These are phyloP conservation scores for Metallyticus violacea DNA, from an alignment of 2,888 invertebrate species.

Conservation along the genomic window DNA sequence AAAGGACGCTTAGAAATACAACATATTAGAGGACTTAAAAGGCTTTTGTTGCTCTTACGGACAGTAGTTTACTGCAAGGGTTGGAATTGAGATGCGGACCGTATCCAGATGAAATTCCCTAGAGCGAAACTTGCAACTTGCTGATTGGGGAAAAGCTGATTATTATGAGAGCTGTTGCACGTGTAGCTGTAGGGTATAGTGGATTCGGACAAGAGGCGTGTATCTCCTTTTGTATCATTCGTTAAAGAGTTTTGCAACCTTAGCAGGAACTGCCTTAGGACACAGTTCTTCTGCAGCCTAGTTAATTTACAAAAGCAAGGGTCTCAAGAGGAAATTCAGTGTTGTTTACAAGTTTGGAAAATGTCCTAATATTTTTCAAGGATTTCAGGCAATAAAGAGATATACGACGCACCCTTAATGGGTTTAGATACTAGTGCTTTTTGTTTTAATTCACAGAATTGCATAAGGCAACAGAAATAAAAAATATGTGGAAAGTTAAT, in stretches of 20 bases:
- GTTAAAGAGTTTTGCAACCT: background rate
- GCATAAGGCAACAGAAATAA: no score
- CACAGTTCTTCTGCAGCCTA: background rate
- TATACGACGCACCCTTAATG: no score
- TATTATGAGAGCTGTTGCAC: background rate
- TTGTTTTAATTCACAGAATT: no score
- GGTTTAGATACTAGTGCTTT: no score
- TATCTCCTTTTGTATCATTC: background rate
- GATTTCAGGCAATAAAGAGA: no score
- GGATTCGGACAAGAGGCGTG: background rate
- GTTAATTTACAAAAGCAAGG: background rate
- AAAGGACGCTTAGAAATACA: background rate
- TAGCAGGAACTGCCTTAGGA: background rate
- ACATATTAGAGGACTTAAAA: background rate
- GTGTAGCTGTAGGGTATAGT: background rate
- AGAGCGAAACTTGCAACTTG: background rate
- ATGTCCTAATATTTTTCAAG: no score
- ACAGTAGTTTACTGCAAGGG: no score
- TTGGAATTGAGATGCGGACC: slow-evolving; percentile 1
- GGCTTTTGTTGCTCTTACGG: background rate
- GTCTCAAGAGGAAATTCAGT: background rate
- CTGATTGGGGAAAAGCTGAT: slow-evolving; percentile 10
- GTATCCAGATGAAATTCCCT: slow-evolving; percentile 1
- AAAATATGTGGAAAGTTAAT: no score
- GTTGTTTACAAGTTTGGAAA: no score